Conservation (phyloP, 2,888 invertebrate species). For the Conus canariensis region DNA sequence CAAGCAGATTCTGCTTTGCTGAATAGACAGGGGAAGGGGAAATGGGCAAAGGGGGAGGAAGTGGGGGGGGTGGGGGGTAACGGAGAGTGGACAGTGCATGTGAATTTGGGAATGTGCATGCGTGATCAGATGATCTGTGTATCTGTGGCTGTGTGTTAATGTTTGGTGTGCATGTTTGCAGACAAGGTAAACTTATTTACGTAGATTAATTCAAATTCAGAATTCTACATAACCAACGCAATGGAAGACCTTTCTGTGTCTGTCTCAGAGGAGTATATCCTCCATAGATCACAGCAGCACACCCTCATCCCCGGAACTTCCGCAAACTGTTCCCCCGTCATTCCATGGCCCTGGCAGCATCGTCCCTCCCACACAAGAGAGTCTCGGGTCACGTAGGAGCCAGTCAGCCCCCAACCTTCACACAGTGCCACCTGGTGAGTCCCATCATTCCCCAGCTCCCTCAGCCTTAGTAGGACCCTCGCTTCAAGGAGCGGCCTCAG, state of each 20-base stretch:
- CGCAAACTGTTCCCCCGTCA: background rate
- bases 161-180: background rate
- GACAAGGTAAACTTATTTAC: too few species aligned
- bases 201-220: too few species aligned
- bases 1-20: too few species aligned
- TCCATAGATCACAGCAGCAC: conserved; percentile 5
- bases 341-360: background rate
- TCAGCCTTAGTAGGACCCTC: background rate
- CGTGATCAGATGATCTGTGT: background rate
- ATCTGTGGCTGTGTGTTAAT: background rate
- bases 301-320: background rate
- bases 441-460: background rate
- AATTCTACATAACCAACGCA: too few species aligned
- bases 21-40: too few species aligned
- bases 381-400: background rate
- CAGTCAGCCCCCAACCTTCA: background rate
- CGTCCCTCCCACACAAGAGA: background rate
- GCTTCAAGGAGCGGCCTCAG: background rate
- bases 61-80: background rate
- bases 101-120: background rate
- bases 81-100: background rate
- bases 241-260: too few species aligned
- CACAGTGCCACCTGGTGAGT: background rate
- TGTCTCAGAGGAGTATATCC: background rate
- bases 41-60: too few species aligned